Percentiles rank a stretch among this genome's conserved stretches.
phyloP scores from a whole-genome alignment of 2,113 vertebrate species.

The Microcebus tavaratra region DNA sequence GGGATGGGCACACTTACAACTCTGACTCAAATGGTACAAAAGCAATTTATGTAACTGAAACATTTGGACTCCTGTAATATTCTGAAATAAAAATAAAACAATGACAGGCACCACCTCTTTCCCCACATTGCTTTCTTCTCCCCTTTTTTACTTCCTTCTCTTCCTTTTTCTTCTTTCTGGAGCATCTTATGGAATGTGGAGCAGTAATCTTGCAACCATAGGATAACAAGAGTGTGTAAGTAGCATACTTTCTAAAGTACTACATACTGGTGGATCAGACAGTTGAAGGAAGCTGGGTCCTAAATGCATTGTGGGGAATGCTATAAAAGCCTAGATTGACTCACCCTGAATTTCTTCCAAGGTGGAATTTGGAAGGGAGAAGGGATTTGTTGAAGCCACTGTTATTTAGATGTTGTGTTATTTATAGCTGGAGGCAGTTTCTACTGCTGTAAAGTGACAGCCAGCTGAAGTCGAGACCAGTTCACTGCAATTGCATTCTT shows the following conservation, averaged over 20 bases:
- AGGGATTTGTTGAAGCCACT: neutral
- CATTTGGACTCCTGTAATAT: too few species aligned
- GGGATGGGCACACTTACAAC: too few species aligned
- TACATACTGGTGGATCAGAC: neutral
- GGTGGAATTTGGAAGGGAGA: neutral
- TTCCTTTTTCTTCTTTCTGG: neutral
- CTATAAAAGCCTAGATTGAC: neutral
- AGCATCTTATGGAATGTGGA: neutral
- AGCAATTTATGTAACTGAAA: too few species aligned
- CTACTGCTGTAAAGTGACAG: neutral
- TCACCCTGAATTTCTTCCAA: neutral
- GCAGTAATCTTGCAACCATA: neutral
- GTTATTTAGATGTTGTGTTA: neutral
- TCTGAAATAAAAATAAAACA: too few species aligned
- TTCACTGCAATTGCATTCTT: neutral
- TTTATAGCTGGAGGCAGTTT: neutral
- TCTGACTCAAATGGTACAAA: too few species aligned
- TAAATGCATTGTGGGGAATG: accelerated
- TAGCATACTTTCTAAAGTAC: neutral
- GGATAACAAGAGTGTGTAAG: neutral
- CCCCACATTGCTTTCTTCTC: neutral
- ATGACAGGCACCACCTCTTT: neutral
- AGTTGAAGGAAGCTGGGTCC: neutral
- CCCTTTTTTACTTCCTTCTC: neutral
- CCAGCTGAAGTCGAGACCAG: neutral